Conservation (phyloP, 2,797 vertebrate species). For the Moxostoma hubbsi region DNA sequence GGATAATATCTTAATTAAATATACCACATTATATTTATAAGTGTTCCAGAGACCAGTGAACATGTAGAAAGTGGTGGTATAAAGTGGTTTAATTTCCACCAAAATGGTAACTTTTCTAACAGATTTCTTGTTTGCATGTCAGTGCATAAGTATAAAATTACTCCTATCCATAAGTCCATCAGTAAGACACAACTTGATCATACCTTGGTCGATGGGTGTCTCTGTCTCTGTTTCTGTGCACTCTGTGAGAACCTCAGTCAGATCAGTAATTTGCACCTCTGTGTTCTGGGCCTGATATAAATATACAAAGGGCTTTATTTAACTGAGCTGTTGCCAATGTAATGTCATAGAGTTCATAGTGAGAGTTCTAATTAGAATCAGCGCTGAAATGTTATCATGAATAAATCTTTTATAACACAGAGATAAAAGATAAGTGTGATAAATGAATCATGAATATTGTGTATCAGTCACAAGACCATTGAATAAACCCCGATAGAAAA, state of each 20-base stretch:
- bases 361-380: neutral
- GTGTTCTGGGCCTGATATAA: conserved; percentile 61
- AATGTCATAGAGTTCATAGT: neutral
- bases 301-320: conserved; percentile 34
- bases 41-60: conserved; percentile 4
- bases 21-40: neutral
- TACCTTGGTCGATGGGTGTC: conserved; percentile 54
- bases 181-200: neutral
- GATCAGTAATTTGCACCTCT: conserved; percentile 55
- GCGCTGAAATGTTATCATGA: neutral
- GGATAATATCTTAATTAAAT: conserved; percentile 41
- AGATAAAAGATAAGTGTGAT: neutral
- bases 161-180: neutral
- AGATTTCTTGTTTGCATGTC: neutral
- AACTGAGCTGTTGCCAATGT: conserved; percentile 33
- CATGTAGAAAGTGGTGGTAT: conserved; percentile 13
- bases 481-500: too few species aligned
- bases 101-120: neutral
- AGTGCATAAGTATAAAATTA: neutral
- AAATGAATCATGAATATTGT: too few species aligned
- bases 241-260: conserved; percentile 50
- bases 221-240: conserved; percentile 46
- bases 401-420: conserved; percentile 4
- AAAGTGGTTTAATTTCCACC: neutral
- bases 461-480: too few species aligned